Base-by-base conservation (phyloP, 2,797 vertebrate species). In the Merluccius polli region DNA sequence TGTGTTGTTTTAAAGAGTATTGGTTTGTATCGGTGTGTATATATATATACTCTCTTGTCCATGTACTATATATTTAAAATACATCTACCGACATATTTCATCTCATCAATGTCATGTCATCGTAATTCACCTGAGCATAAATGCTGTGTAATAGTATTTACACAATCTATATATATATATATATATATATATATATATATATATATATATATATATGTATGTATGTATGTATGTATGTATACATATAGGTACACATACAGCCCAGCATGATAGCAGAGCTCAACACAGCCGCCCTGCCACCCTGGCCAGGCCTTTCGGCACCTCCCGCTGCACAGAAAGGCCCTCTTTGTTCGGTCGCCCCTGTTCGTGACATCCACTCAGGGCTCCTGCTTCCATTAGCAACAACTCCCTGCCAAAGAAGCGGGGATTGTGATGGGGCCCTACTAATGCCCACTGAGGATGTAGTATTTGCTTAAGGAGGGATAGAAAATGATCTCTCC, bases 261-360 rank as follows among this genome's bases (percentile, higher is more conserved):
- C 85, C 87, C 90, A 86, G 89, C 86, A 82, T 90, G 91, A 92
- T 88, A 91, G 90, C 85, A 83, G 84, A 77, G 81, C 87, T 87
- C 88, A 78, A 67, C 75, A 33, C 88, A 81, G 87, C n/a, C 27
- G 10, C 73, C 82, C 88, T 91, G 89, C 89, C 87, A 89, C 90
- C 88, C 84, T 91, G 85, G 88, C 90, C 93, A 89, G 75, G 90
- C 90, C 93, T 96, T 95, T 97, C 96, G 95, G 93, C 95, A 92
- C 92, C 92, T 93, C 85, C 80, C 75, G 80, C 83, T 71, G 85
- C 83, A 89, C 79, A 94, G 87, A 94, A 94, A 93, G 91, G 77
- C 82, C 85, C 82, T 90, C 93, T 93, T 93, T 94, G 93, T 94
- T 92, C 89, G 79, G 82, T 24, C 41, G 30, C 33, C 4, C 36